Evolutionary conservation across 2,797 vertebrate genomes (phyloP).

Genomic region (Sebastolobus alascanus): DNA sequence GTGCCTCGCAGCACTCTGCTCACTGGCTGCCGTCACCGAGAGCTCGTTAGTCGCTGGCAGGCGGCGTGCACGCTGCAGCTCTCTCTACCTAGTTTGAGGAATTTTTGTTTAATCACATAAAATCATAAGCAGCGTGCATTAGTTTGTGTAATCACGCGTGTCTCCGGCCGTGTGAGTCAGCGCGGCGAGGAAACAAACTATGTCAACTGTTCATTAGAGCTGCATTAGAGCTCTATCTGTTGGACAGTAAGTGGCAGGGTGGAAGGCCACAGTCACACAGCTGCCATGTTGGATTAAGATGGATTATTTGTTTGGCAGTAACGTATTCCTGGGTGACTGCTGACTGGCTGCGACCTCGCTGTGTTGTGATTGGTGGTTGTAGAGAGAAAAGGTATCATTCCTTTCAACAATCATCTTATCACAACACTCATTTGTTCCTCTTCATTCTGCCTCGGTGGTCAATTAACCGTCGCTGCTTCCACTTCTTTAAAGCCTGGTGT

Average conservation of each 20-base stretch:
- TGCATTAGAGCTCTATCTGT: conserved; percentile 57
- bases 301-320: conserved; percentile 71
- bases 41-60: conserved; percentile 62
- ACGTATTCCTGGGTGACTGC: conserved; percentile 46
- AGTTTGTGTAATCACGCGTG: conserved; percentile 64
- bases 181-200: conserved; percentile 50
- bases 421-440: background rate
- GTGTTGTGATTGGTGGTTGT: conserved; percentile 6
- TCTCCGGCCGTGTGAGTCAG: conserved; percentile 55
- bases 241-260: conserved; percentile 56
- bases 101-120: conserved; percentile 65
- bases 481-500: conserved; percentile 4
- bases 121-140: conserved; percentile 64
- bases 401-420: background rate
- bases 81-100: conserved; percentile 42
- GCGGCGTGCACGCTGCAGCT: conserved; percentile 2
- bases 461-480: background rate
- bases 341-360: conserved; percentile 43
- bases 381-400: background rate
- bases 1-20: conserved; percentile 16
- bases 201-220: conserved; percentile 69
- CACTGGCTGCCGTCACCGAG: conserved; percentile 18
- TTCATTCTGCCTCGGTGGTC: conserved; percentile 15
- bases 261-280: conserved; percentile 63
- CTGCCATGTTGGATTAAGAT: conserved; percentile 69